Base-by-base conservation (phyloP, 1,140 invertebrate genomes). In the Sinella curviseta region DNA sequence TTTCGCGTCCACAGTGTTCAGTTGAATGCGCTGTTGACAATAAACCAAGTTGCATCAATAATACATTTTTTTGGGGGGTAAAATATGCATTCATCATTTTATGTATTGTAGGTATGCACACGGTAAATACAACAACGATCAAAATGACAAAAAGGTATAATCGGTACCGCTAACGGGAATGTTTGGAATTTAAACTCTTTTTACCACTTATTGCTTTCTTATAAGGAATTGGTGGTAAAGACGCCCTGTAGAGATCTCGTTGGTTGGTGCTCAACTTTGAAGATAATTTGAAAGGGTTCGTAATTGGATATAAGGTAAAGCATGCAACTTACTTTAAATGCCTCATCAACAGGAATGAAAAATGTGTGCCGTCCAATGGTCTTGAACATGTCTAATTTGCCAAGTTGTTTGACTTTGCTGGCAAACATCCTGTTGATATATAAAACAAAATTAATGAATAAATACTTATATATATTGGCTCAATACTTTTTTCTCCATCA, bases 311-410 rank as follows among this genome's bases (percentile, higher is more conserved):
- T 8, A 48, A 48, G 20, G 39, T 48, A 48, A 20, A 48, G 39
- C n/a, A n/a, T n/a, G n/a, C 39, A 48, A 84, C 84, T 88, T 88
- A 94, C 93, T 90, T 93, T 93, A 84, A 95, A 94, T 54, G 93
- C 94, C 86, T 94, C 93, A 87, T 95, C 94, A n/a, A 95, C 91
- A 12, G 95, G 94, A 85, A 97, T 92, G 85, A 96, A 94, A 86
- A 95, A 97, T 3, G 95, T 96, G 86, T 93, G 92, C 80, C 90
- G 89, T 57, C 94, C 94, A 81, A 93, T 92, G 28, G 90, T 89
- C 82, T 90, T 90, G 86, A 93, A 95, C 39, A 95, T 88, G 34
- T 92, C 89, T 85, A 92, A 89, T 87, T 94, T 94, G 67, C 91
- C 89, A 31, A 91, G 90, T 77, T 90, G 85, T 80, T 90, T 87